Evolutionary conservation across 2,888 invertebrate species (phyloP).

Genomic region (Oxystoma pomonae): DNA sequence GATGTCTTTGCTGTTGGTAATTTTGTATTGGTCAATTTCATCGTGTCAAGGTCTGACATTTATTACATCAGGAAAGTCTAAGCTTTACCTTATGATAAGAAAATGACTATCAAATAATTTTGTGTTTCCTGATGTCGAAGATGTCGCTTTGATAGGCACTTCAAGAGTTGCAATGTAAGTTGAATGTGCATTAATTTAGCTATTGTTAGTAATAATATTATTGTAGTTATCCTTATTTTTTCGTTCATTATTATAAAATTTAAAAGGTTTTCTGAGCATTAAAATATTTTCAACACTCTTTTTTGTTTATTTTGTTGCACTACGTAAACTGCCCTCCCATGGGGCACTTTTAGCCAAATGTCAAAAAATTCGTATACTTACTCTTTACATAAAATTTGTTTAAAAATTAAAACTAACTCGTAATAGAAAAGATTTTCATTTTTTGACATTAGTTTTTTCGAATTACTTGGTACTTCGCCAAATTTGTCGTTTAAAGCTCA

Average conservation of each 20-base stretch:
- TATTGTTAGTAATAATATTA: neutral
- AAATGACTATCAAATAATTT: neutral
- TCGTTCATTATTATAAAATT: too few relatives aligned
- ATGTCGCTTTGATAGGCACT: neutral
- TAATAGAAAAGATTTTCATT: neutral
- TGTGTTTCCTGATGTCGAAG: neutral
- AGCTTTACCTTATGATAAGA: neutral
- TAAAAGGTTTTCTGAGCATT: too few relatives aligned
- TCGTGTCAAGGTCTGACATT: neutral
- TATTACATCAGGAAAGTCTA: neutral
- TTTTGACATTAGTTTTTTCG: neutral
- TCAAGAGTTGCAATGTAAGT: neutral
- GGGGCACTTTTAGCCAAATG: constrained; percentile 1
- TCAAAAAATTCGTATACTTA: neutral
- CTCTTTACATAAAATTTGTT: neutral
- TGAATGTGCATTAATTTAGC: neutral
- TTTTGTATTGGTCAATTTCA: neutral
- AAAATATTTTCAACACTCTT: neutral
- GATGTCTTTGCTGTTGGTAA: neutral
- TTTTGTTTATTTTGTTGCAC: neutral
- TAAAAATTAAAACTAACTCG: neutral
- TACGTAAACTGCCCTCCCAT: neutral
- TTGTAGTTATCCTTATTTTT: too few relatives aligned
- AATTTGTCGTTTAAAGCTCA: neutral
- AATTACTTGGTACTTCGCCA: neutral